Evolutionary conservation across 2,797 vertebrate species (phyloP).

Genomic region (Cossypha polioptera): DNA sequence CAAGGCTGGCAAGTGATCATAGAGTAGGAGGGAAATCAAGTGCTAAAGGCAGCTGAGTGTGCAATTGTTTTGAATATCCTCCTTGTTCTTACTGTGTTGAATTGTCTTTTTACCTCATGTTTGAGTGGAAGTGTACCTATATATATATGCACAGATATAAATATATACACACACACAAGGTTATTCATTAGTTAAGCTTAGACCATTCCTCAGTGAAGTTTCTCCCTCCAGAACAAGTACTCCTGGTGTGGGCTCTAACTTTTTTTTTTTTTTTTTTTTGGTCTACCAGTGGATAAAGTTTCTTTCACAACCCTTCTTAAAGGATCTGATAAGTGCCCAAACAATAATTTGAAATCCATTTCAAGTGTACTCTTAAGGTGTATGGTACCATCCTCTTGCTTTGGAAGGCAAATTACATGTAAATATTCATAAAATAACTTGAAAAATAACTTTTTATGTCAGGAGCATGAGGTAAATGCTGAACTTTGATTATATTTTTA

Average conservation of each 20-base stretch:
- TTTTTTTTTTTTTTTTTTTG: background rate
- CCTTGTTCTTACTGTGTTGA: background rate
- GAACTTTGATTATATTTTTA: background rate
- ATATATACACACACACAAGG: background rate
- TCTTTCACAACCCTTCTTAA: background rate
- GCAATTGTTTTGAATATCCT: background rate
- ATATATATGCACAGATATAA: accelerated
- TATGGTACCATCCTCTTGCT: background rate
- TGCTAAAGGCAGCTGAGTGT: background rate
- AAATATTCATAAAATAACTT: background rate
- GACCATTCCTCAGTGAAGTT: background rate
- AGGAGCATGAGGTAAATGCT: background rate
- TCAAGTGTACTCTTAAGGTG: background rate
- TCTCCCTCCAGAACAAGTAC: background rate
- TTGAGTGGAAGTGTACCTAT: background rate
- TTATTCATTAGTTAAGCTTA: background rate
- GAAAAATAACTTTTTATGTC: background rate
- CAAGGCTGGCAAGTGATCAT: background rate
- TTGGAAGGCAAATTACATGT: background rate
- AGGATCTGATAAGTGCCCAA: background rate
- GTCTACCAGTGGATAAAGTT: background rate
- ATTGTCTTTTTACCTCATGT: background rate
- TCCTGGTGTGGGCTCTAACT: background rate
- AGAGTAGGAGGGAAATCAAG: background rate
- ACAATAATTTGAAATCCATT: background rate